Base-by-base conservation (phyloP, 2,113 vertebrate genomes). In the Hymenochirus boettgeri region DNA sequence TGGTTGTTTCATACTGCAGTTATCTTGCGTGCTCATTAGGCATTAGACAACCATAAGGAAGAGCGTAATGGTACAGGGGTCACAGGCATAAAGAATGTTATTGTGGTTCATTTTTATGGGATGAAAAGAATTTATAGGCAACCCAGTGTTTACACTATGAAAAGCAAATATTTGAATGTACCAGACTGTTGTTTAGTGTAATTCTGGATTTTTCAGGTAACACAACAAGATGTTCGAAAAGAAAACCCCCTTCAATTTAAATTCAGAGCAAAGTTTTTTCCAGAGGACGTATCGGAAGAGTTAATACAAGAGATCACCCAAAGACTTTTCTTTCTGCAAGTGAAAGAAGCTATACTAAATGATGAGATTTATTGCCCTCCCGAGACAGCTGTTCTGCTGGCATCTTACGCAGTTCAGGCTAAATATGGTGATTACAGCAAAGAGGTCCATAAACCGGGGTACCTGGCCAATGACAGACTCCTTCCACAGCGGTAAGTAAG, bases 261-360 rank as follows among this genome's bases (percentile, higher is more conserved):
- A 57, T 98, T 98, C 79, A 89, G 96, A 79, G 92, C 93, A 71
- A 99, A 98, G 79, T 99, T 99, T 80, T 99, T 98, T 79, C 96
- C 96, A 18, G 96, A 99, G 78, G 96, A 99, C 61, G 95, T 99
- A 54, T 97, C 95, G 12, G 96, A 98, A 78, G 96, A 98, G 70
- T 85, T 99, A 56, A 97, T 99, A 81, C 96, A 99, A 80, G 96
- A 99, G 78, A 96, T 99, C 80, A 99, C 96, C 3, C 95, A 97
- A 77, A 92, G 91, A 80, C 92, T 98, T 57, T 99, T 99, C 86
- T 99, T 99, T 83, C 79, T 99, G 70, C 96, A 99, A 94, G 93
- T 99, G 70, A 99, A 99, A 79, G 96, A 99, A 84, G 92, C 92
- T 0, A 96, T 99, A 74, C 80, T 99, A 84, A 97, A 96, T 60